phyloP scores from a whole-genome alignment of 1,140 invertebrate species.

The Aphaenogaster floridana region DNA sequence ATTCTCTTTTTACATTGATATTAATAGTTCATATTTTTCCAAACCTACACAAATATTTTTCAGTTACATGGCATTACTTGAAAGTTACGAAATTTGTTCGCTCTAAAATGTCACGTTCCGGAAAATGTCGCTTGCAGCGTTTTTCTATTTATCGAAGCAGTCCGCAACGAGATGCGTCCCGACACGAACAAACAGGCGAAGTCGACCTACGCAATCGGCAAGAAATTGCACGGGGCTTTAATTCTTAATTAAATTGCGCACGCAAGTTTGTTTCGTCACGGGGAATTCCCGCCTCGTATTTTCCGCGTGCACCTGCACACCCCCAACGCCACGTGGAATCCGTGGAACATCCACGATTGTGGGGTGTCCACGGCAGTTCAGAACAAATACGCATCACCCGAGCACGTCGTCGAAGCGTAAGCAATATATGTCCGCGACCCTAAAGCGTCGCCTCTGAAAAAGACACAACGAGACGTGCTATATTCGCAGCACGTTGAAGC shows the following conservation, averaged over 20 bases:
- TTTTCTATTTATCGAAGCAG: slow-evolving; percentile 13
- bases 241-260: slow-evolving; percentile 75
- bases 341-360: slow-evolving; percentile 58
- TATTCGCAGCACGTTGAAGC: slow-evolving; percentile 66
- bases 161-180: slow-evolving; percentile 12
- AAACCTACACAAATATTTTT: neutral
- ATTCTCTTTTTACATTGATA: neutral
- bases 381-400: slow-evolving; percentile 75
- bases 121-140: neutral
- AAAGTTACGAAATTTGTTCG: slow-evolving; percentile 31
- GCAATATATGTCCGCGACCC: slow-evolving; percentile 72
- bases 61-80: neutral
- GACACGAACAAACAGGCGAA: slow-evolving; percentile 4
- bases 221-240: slow-evolving; percentile 63
- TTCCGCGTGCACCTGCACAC: slow-evolving; percentile 66
- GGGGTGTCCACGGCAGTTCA: slow-evolving; percentile 18
- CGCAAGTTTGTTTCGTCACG: slow-evolving; percentile 67
- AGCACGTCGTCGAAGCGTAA: slow-evolving; percentile 51
- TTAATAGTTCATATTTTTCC: neutral
- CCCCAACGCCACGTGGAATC: slow-evolving; percentile 68
- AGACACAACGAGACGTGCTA: slow-evolving; percentile 64
- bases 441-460: slow-evolving; percentile 71
- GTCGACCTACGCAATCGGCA: neutral
- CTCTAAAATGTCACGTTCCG: neutral
- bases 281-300: slow-evolving; percentile 27